These are phyloP conservation scores for Proisotoma minuta DNA, from an alignment of 2,888 invertebrate genomes.

Conservation along the genomic window DNA sequence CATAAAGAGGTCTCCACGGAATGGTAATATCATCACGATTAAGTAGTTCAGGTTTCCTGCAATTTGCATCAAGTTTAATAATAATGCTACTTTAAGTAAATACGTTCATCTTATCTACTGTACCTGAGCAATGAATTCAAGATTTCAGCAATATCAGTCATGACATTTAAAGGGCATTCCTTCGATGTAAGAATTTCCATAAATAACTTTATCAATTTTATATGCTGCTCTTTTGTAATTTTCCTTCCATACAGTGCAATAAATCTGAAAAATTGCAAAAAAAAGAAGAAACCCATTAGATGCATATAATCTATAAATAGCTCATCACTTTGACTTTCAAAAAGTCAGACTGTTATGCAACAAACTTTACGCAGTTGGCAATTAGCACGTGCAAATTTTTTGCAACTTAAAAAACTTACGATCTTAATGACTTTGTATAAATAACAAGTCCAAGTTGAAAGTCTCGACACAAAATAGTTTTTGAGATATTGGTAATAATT, in stretches of 20 bases:
- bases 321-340: too few species aligned
- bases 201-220: conserved; percentile 70
- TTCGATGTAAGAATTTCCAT: conserved; percentile 68
- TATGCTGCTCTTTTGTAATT: conserved; percentile 86
- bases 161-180: conserved; percentile 53
- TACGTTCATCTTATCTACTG: conserved; percentile 49
- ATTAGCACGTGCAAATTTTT: too few species aligned
- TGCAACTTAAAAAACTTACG: too few species aligned
- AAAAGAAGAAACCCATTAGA: too few species aligned
- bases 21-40: conserved; percentile 72
- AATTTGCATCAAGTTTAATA: conserved; percentile 7
- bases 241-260: conserved; percentile 76
- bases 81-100: neutral
- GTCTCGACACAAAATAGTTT: conserved; percentile 38
- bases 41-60: conserved; percentile 68
- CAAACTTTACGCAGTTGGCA: too few species aligned
- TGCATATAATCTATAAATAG: too few species aligned
- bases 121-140: conserved; percentile 70
- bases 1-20: conserved; percentile 80
- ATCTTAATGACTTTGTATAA: conserved; percentile 39
- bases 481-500: conserved; percentile 36
- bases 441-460: conserved; percentile 41
- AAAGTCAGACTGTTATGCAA: too few species aligned
- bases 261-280: conserved; percentile 63
- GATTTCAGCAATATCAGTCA: conserved; percentile 66